These are phyloP conservation scores for Leptopilina boulardi DNA, from an alignment of 1,140 invertebrate genomes.

Conservation along the genomic window DNA sequence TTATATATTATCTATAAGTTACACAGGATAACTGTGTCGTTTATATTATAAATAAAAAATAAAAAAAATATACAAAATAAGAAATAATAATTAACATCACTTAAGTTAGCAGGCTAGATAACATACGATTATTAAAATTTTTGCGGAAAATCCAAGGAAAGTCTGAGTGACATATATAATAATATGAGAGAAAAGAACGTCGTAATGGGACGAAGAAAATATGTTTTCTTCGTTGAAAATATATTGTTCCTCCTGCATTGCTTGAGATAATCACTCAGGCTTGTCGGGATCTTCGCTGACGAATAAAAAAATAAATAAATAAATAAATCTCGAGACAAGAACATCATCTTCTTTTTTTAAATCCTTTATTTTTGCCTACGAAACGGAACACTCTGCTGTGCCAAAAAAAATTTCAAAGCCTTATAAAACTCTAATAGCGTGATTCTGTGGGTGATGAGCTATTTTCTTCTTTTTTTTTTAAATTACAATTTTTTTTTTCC, in stretches of 20 bases:
- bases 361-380: not conserved
- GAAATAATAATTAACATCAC: slow-evolving; percentile 64
- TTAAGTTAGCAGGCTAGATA: slow-evolving; percentile 71
- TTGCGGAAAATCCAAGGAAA: slow-evolving; percentile 10
- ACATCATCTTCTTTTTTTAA: not conserved
- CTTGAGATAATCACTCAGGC: slow-evolving; percentile 4
- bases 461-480: slow-evolving; percentile 39
- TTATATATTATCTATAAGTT: slow-evolving; percentile 60
- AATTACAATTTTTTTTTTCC: slow-evolving; percentile 42
- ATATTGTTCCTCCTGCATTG: not conserved
- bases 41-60: slow-evolving; percentile 65
- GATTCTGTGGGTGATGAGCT: slow-evolving; percentile 9
- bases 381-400: not conserved
- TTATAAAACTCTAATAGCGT: slow-evolving; percentile 24
- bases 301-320: slow-evolving; percentile 27
- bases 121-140: slow-evolving; percentile 26
- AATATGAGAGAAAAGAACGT: slow-evolving; percentile 14
- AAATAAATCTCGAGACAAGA: slow-evolving; percentile 22
- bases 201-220: not conserved
- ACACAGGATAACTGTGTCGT: slow-evolving; percentile 50
- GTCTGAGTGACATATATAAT: slow-evolving; percentile 20
- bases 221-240: not conserved
- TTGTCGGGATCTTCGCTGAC: slow-evolving; percentile 6
- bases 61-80: slow-evolving; percentile 65
- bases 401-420: slow-evolving; percentile 23